These are phyloP conservation scores for Saguinus imperator DNA, from an alignment of 2,113 vertebrate genomes.

Conservation along the genomic window DNA sequence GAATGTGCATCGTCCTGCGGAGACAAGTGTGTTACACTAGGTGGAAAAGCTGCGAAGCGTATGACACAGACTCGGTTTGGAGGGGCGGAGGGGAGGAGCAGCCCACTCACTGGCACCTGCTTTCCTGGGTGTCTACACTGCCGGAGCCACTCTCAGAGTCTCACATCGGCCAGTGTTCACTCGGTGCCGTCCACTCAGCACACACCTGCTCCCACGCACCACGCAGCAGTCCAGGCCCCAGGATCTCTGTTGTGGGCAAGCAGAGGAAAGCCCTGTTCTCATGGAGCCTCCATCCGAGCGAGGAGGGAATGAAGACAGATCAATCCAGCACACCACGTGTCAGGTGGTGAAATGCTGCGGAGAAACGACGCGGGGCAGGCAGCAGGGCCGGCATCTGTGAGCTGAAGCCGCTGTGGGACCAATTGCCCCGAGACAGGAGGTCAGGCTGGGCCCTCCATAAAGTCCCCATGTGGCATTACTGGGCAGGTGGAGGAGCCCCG, in stretches of 20 bases:
- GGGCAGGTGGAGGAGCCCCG: background rate
- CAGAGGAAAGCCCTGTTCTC: background rate
- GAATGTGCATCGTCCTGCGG: accelerated
- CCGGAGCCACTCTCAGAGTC: background rate
- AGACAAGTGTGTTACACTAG: accelerated
- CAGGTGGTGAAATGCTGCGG: accelerated
- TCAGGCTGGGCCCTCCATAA: too few species aligned
- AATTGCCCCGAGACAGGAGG: too few species aligned
- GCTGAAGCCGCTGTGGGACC: too few species aligned
- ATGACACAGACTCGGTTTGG: background rate
- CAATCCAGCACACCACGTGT: accelerated
- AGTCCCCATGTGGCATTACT: too few species aligned
- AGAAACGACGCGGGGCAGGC: background rate
- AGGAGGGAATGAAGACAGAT: background rate
- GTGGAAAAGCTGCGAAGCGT: background rate
- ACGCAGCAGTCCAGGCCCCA: background rate
- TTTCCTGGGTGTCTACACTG: background rate
- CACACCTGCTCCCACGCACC: background rate
- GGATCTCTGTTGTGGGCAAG: background rate
- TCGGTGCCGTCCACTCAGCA: accelerated
- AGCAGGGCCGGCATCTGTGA: too few species aligned
- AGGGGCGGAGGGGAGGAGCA: background rate
- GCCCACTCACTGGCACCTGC: too few species aligned
- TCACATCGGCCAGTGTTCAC: background rate
- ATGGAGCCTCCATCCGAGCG: accelerated